Base-by-base conservation (phyloP, 1,140 invertebrate species). In the Drosophila biarmipes region DNA sequence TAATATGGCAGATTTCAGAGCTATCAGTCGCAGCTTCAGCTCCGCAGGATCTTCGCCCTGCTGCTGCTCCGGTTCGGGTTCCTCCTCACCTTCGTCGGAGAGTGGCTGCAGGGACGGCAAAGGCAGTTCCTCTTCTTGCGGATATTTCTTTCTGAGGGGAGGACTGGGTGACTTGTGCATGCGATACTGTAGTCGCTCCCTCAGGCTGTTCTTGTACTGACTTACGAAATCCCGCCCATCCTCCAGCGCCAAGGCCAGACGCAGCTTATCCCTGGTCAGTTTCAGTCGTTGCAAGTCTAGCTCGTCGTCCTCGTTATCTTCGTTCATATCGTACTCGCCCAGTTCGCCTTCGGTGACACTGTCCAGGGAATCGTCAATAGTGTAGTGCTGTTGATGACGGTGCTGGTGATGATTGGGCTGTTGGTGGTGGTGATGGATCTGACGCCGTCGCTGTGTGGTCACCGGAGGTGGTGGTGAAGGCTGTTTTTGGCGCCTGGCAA, bases 1-100 rank as follows among this genome's bases (percentile, higher is more conserved):
- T 0, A 92, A 15, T 7, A 92, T 76, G 0, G 89, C 91, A 3
- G 91, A 92, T 35, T 92, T 91, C 0, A 92, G 59, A 2, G 91
- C 91, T 51, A 91, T 90, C 7, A 92, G 56, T 48, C 91, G 85
- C 17, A 92, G 27, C 10, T 78, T 82, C 0, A 91, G 45, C 42
- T 92, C 91, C 0, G 19, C 64, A 8, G 75, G 45, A 14, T 87
- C 78, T 11, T 85, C 82, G 2, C 19, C 24, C 21, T 15, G 14
- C 10, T 11, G 8, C n/a, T 15, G 11, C 5, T 43, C 19, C 5
- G 15, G 14, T 15, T 62, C 53, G 8, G 46, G 51, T n/a, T 59
- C 24, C 2, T 54, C 45, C 35, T 64, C 73, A n/a, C 79, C 67
- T 12, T 7, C 62, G 4, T 55, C 56, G 1, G 38, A 55, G 0